phyloP scores from a whole-genome alignment of 2,888 invertebrate genomes.

The Chaitophorus viminalis region DNA sequence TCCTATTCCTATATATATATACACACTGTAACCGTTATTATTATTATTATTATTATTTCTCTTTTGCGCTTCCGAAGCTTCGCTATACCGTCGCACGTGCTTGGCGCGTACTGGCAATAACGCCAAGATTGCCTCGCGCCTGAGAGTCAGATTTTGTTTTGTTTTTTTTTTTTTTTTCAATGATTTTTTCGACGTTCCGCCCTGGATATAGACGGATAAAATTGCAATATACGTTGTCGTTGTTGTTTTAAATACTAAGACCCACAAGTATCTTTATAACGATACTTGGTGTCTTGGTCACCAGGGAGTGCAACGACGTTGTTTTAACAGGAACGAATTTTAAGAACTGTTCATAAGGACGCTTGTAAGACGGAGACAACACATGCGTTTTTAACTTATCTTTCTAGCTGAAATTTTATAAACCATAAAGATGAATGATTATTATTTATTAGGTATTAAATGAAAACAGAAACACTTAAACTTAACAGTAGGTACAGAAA shows the following conservation, averaged over 20 bases:
- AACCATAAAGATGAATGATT: no score
- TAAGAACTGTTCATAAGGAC: no score
- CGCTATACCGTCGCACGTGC: neutral
- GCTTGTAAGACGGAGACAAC: no score
- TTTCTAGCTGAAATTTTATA: no score
- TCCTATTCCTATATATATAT: neutral
- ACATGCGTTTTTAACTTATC: no score
- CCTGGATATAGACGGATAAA: neutral
- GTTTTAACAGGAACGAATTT: no score
- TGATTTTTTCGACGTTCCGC: neutral
- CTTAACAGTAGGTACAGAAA: no score
- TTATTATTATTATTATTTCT: conserved; percentile 40
- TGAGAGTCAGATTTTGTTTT: no score
- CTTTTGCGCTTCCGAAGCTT: neutral
- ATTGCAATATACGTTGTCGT: no score
- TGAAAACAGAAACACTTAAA: no score
- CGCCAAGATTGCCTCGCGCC: conserved; percentile 24
- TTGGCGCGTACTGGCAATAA: conserved; percentile 34
- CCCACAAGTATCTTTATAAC: no score
- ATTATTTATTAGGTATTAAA: no score
- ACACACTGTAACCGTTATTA: neutral
- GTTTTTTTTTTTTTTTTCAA: neutral
- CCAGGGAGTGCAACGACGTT: neutral
- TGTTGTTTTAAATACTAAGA: neutral
- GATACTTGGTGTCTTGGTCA: neutral